Conservation (phyloP, 2,113 vertebrate genomes). For the Ellobius talpinus region DNA sequence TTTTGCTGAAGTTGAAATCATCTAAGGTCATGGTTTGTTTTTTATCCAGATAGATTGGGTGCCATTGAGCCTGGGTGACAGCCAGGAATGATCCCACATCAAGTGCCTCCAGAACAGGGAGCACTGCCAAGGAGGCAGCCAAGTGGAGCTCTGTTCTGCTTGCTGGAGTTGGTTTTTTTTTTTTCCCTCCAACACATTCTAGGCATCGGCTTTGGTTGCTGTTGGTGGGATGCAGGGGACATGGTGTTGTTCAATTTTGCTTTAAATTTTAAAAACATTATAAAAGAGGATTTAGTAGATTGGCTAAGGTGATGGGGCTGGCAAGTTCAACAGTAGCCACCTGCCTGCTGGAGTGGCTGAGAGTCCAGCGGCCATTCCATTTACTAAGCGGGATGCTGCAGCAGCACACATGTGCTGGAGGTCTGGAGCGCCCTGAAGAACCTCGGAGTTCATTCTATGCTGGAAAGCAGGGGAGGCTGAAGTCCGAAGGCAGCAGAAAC, state of each 20-base stretch:
- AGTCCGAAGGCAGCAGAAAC: neutral
- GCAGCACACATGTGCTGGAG: neutral
- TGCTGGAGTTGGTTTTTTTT: neutral
- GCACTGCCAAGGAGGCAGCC: neutral
- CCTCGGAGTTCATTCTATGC: neutral
- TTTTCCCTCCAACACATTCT: constrained; percentile 50
- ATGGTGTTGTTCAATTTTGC: neutral
- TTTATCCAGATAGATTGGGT: constrained; percentile 30
- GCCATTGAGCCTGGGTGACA: constrained; percentile 15
- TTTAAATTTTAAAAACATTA: constrained; percentile 11
- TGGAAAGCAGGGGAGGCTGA: neutral
- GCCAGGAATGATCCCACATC: constrained; percentile 56
- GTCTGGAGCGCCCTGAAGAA: neutral
- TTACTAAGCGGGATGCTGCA: neutral
- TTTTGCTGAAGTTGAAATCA: constrained; percentile 47
- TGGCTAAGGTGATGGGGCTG: too few relatives aligned
- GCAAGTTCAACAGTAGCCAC: too few relatives aligned
- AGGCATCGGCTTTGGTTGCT: neutral
- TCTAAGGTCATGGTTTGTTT: constrained; percentile 50
- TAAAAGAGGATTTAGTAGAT: neutral
- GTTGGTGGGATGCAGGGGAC: neutral
- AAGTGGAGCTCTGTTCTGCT: neutral
- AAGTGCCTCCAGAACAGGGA: constrained; percentile 35
- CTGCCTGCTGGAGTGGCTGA: neutral
- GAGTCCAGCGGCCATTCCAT: neutral